Conservation (phyloP, 1,140 invertebrate genomes). For the Neuroterus valhalla region DNA sequence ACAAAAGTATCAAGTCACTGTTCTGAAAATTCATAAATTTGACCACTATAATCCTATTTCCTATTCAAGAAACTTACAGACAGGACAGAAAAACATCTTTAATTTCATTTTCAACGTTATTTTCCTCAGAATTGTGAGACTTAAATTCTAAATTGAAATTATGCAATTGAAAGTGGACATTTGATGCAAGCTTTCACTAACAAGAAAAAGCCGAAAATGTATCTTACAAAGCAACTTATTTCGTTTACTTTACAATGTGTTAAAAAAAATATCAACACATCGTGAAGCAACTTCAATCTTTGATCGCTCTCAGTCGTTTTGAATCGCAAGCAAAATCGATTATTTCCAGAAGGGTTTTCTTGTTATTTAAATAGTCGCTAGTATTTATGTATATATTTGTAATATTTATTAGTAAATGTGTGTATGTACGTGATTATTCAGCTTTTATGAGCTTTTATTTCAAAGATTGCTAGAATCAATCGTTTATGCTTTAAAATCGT, state of each 20-base stretch:
- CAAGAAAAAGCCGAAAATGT: background rate
- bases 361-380: background rate
- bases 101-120: background rate
- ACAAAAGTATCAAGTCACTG: too few relatives aligned
- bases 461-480: background rate
- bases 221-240: background rate
- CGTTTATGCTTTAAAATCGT: background rate
- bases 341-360: background rate
- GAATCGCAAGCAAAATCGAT: too few relatives aligned
- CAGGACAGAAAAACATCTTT: too few relatives aligned
- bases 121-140: background rate
- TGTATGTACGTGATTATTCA: constrained; percentile 17
- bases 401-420: constrained; percentile 5
- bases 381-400: background rate
- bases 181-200: background rate
- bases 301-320: too few relatives aligned
- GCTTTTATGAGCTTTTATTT: background rate
- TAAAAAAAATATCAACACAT: background rate
- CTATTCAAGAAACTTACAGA: too few relatives aligned
- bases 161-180: too few relatives aligned
- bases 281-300: background rate
- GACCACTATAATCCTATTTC: too few relatives aligned
- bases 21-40: too few relatives aligned
- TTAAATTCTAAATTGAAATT: too few relatives aligned
- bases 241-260: constrained; percentile 1